Evolutionary conservation across 2,888 invertebrate genomes (phyloP), one percentile per base, ranked within the genome.

Genomic region (Drosophila pullipes): DNA sequence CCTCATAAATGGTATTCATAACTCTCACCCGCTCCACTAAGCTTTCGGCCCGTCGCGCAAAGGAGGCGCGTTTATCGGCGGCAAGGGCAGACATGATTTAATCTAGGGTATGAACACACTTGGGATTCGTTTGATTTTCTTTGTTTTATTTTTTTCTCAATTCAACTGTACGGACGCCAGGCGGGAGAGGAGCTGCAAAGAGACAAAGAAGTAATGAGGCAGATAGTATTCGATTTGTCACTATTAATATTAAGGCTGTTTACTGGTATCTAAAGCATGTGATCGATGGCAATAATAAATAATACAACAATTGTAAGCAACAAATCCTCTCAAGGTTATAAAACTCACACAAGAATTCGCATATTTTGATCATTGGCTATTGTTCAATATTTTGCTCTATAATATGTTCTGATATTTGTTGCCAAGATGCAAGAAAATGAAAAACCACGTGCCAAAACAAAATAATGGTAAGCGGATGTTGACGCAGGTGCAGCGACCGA

Each of bases 1-100:
- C 93, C 93, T 93, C 93, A 85, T 91, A 93, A 71, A 93, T 93
- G 84, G 92, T 92, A 85, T 93, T 93, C 91, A 93, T 87, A 82
- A 92, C 91, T 93, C 93, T 93, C 93, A 93, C 93, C 93, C 93
- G 91, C 93, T 93, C 93, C 86, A 93, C 85, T 73, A 93, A 89
- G 81, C 93, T 93, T 70, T 93, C 93, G 57, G 93, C 93, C 68
- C 93, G 92, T 54, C 93, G 89, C 41, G 93, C 93, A 82, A 93
- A 93, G 11, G 92, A 92, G 71, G 92, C 90, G 68, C 93, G 92
- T 85, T 92, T 91, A 53, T 92, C 90, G 68, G 92, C 90, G 61
- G 89, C 92, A 54, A 79, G 47, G 67, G 89, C 78, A 57, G 93
- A 85, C 92, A 93, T 93, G 63, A 25, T 67, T 64, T 33, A 44